phyloP scores from a whole-genome alignment of 2,888 invertebrate species.

The Keiferia lycopersicella region DNA sequence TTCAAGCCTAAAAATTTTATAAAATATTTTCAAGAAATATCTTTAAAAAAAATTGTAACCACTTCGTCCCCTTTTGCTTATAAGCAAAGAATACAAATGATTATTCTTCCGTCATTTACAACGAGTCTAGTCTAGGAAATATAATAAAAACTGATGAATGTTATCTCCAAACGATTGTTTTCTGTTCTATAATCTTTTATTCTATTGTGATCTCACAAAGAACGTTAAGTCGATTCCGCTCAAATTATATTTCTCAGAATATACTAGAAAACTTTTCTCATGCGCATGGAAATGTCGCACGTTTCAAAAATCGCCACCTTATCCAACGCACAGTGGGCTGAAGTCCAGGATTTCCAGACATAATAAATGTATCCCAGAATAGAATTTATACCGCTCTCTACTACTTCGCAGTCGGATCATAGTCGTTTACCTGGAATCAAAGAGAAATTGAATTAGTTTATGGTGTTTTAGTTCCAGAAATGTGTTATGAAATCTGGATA shows the following conservation, averaged over 20 bases:
- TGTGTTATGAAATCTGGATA: neutral
- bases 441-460: conserved; percentile 24
- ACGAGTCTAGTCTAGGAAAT: no score
- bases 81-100: no score
- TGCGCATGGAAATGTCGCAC: neutral
- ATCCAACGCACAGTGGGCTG: conserved; percentile 53
- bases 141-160: no score
- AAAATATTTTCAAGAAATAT: no score
- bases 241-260: no score
- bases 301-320: conserved; percentile 3
- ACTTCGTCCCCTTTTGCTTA: no score
- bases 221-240: no score
- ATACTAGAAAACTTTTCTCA: neutral
- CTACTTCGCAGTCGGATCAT: conserved; percentile 37
- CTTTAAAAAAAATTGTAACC: no score
- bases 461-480: neutral
- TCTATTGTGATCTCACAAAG: no score
- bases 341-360: conserved; percentile 53
- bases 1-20: no score
- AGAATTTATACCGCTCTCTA: conserved; percentile 45
- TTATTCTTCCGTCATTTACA: neutral
- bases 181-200: no score
- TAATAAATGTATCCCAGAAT: conserved; percentile 57
- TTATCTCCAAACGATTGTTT: no score
- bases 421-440: conserved; percentile 56